Conservation (phyloP, 2,113 vertebrate species). For the Heterochromis multidens region DNA sequence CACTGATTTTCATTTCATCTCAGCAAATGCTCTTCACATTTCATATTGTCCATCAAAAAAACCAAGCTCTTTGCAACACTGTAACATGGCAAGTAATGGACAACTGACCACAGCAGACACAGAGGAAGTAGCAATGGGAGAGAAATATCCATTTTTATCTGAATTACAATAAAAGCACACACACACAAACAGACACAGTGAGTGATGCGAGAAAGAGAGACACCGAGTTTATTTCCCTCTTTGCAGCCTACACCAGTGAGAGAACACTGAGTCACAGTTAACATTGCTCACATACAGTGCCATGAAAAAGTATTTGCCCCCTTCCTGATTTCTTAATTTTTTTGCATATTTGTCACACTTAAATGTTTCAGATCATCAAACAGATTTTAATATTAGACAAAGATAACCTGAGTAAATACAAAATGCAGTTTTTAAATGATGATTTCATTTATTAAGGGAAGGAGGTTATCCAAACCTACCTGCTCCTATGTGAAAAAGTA, state of each 20-base stretch:
- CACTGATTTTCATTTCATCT: not conserved
- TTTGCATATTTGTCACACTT: too few relatives aligned
- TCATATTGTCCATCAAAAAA: not conserved
- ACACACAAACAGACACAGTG: not conserved
- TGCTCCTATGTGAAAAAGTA: too few relatives aligned
- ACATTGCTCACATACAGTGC: not conserved
- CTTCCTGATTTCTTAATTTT: not conserved
- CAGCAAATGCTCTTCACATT: not conserved
- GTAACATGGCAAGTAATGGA: not conserved
- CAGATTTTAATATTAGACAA: too few relatives aligned
- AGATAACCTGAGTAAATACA: too few relatives aligned
- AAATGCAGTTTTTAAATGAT: too few relatives aligned
- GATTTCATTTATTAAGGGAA: too few relatives aligned
- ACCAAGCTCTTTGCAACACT: not conserved
- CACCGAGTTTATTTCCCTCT: not conserved
- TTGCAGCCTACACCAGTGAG: not conserved
- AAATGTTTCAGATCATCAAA: too few relatives aligned
- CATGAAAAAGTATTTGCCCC: not conserved
- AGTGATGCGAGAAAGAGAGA: accelerated
- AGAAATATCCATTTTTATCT: not conserved
- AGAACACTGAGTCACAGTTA: not conserved
- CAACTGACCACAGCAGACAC: not conserved
- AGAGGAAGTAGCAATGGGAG: not conserved
- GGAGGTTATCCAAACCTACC: too few relatives aligned
- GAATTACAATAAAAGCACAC: not conserved